Base-by-base conservation (phyloP, 2,113 vertebrate genomes). In the Rhipidura dahli region DNA sequence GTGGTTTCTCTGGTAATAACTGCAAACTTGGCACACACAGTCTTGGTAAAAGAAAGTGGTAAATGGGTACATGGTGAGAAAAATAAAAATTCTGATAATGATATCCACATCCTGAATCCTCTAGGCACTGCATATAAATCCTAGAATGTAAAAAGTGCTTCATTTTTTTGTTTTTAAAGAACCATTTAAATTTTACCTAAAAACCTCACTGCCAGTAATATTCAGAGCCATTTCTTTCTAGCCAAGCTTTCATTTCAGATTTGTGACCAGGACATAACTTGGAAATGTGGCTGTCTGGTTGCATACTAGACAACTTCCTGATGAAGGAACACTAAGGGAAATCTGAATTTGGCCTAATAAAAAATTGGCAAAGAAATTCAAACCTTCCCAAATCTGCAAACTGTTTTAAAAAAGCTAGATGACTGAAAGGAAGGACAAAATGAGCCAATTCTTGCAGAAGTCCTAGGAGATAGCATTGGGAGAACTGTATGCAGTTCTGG, bases 1-100 rank as follows among this genome's bases (percentile, higher is more conserved):
- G 4, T 26, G 21, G 45, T 11, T 53, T 40, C 18, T n/a, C 33
- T 21, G 13, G 4, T 22, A 64, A 75, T 18, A 84, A 42, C 8
- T 40, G 39, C 24, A 66, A 66, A 75, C 45, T 26, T 26, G 23
- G 7, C 26, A 49, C 24, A 26, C 6, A 42, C 22, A 16, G 19
- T 13, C n/a, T 23, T 53, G 21, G 15, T 70, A 53, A 3, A 42
- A n/a, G 7, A 33, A 6, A 28, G 6, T 3, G 1, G 1, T 15
- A 35, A 49, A 84, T 9, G 4, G 13, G 5, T 44, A 78, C 7
- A 6, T 6, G 14, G 10, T 30, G 20, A 59, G 22, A 76, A 76
- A n/a, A 80, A 66, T 7, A 53, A 68, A 60, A 83, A 60, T 47
- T 60, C 16, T 47, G 54, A 56, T 15, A 60, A 2, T 35, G 20